These are phyloP conservation scores for Bufo bufo DNA, from an alignment of 2,113 vertebrate species.

Conservation along the genomic window DNA sequence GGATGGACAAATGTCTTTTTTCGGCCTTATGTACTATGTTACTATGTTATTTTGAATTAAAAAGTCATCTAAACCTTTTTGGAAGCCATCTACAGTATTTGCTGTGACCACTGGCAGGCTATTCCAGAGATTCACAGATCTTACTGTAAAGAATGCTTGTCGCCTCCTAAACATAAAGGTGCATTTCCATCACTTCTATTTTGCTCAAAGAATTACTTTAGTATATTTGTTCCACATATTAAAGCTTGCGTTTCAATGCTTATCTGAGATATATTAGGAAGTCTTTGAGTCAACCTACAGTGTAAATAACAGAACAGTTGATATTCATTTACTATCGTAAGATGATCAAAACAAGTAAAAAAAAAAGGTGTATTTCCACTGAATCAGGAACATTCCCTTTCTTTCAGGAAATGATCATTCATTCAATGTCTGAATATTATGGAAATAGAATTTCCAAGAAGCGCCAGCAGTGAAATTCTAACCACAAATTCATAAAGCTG, in stretches of 20 bases:
- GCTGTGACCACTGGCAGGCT: too few relatives aligned
- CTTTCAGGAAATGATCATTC: constrained; percentile 65
- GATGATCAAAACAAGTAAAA: constrained; percentile 45
- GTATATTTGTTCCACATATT: neutral
- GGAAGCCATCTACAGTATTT: too few relatives aligned
- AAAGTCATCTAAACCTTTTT: too few relatives aligned
- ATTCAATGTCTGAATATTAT: constrained; percentile 62
- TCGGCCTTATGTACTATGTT: too few relatives aligned
- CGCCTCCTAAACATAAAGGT: neutral
- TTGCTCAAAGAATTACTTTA: constrained; percentile 58
- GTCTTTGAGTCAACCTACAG: neutral
- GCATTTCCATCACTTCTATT: neutral
- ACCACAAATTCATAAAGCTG: neutral
- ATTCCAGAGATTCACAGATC: too few relatives aligned
- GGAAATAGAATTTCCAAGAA: constrained; percentile 66
- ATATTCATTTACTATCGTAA: neutral
- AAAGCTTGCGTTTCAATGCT: neutral
- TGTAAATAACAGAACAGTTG: neutral
- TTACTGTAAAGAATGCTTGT: too few relatives aligned
- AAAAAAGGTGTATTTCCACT: constrained; percentile 55
- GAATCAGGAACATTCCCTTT: constrained; percentile 52
- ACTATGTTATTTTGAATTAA: too few relatives aligned
- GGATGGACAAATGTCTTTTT: too few relatives aligned
- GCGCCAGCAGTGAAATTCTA: constrained; percentile 56
- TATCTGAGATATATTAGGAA: neutral